Percentiles rank a stretch among this genome's conserved stretches.
Evolutionary conservation across 2,797 vertebrate genomes (phyloP).

Genomic region (Gila robusta): DNA sequence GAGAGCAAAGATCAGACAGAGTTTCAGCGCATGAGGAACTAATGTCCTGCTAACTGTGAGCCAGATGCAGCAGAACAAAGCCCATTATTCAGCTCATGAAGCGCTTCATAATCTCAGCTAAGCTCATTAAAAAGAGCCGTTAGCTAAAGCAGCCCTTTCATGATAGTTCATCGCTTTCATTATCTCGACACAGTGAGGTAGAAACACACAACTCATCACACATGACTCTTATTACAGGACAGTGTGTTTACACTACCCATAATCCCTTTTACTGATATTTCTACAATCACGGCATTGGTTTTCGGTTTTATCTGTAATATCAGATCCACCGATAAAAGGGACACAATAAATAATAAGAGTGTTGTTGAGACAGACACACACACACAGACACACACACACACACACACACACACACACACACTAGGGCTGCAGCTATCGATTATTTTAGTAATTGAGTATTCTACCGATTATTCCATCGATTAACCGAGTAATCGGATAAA

Average conservation of each 20-base stretch:
- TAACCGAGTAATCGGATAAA: no score
- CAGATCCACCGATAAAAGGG: background rate
- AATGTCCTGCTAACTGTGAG: background rate
- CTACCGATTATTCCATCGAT: no score
- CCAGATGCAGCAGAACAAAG: slow-evolving; percentile 6
- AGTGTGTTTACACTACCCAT: background rate
- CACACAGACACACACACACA: no score
- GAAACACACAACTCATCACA: background rate
- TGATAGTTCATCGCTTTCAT: slow-evolving; percentile 37
- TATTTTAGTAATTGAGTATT: no score
- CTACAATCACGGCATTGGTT: background rate
- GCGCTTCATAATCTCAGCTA: background rate
- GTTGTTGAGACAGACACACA: background rate
- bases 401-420: no score
- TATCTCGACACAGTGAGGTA: slow-evolving; percentile 30
- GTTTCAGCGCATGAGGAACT: background rate
- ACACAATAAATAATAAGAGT: background rate
- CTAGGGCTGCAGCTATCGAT: no score
- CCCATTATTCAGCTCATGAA: background rate
- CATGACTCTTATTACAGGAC: background rate
- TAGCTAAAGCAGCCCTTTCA: slow-evolving; percentile 22
- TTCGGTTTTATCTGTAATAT: background rate
- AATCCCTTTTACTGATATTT: background rate
- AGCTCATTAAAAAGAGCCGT: slow-evolving; percentile 10
- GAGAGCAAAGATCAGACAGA: background rate